Evolutionary conservation across 1,140 invertebrate species (phyloP).

Genomic region (Lepidurus apus): DNA sequence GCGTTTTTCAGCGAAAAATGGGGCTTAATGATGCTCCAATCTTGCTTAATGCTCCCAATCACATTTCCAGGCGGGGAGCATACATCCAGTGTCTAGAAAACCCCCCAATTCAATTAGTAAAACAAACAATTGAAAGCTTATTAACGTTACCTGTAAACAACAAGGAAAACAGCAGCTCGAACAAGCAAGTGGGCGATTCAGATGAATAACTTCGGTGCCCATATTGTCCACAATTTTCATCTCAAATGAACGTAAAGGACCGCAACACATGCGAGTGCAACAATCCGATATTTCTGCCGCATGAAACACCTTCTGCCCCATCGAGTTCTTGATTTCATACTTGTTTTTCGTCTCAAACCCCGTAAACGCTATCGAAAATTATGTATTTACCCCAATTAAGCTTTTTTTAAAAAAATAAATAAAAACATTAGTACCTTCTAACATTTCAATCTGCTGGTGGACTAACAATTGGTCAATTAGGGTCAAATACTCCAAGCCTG

Average conservation of each 20-base stretch:
- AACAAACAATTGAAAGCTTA: background rate
- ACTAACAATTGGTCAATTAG: slow-evolving; percentile 80
- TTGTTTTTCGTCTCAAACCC: slow-evolving; percentile 85
- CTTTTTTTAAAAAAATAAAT: too few species aligned
- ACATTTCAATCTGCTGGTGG: slow-evolving; percentile 76
- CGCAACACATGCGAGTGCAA: slow-evolving; percentile 70
- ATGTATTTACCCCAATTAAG: slow-evolving; percentile 27
- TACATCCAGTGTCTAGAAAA: slow-evolving; percentile 54
- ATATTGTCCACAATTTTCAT: slow-evolving; percentile 76
- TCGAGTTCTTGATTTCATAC: slow-evolving; percentile 66
- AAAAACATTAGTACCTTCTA: slow-evolving; percentile 60
- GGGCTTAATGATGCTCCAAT: too few species aligned
- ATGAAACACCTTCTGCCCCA: slow-evolving; percentile 74
- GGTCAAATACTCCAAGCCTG: slow-evolving; percentile 87
- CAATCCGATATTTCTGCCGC: slow-evolving; percentile 77
- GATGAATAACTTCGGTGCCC: slow-evolving; percentile 70
- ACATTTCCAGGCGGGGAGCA: too few species aligned
- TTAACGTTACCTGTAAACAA: slow-evolving; percentile 63
- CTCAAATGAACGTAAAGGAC: slow-evolving; percentile 69
- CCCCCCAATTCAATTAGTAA: slow-evolving; percentile 31
- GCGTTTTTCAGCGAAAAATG: too few species aligned
- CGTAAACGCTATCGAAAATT: slow-evolving; percentile 55
- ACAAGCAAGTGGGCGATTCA: slow-evolving; percentile 66
- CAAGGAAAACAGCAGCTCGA: slow-evolving; percentile 73
- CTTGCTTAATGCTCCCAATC: too few species aligned